phyloP scores from a whole-genome alignment of 2,888 invertebrate genomes.

The Netelia virgata region DNA sequence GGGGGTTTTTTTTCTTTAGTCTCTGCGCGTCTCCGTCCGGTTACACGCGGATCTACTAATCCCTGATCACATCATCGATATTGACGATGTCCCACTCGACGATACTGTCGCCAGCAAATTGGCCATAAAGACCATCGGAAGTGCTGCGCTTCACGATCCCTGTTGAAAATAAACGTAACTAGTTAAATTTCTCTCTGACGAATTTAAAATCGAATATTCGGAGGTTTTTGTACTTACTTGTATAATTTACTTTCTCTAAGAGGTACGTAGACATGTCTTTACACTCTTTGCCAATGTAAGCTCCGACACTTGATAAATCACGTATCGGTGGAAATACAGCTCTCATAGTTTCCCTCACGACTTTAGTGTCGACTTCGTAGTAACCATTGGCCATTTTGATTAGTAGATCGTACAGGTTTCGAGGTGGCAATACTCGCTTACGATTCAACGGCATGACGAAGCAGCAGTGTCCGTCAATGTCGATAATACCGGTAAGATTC shows the following conservation, averaged over 20 bases:
- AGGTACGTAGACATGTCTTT: slow-evolving; percentile 90
- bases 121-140: slow-evolving; percentile 88
- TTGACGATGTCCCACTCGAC: slow-evolving; percentile 91
- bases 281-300: slow-evolving; percentile 91
- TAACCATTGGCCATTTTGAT: slow-evolving; percentile 92
- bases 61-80: slow-evolving; percentile 86
- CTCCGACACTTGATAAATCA: slow-evolving; percentile 88
- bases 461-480: slow-evolving; percentile 91
- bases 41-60: slow-evolving; percentile 62
- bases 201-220: neutral
- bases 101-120: slow-evolving; percentile 91
- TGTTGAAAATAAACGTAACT: slow-evolving; percentile 53
- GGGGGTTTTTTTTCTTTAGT: slow-evolving; percentile 3
- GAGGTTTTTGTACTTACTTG: slow-evolving; percentile 86
- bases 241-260: slow-evolving; percentile 89
- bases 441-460: slow-evolving; percentile 96
- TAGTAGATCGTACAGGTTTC: slow-evolving; percentile 92
- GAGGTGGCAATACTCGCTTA: slow-evolving; percentile 91
- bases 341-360: slow-evolving; percentile 91
- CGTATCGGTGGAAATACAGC: slow-evolving; percentile 90
- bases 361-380: slow-evolving; percentile 93
- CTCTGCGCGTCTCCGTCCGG: slow-evolving; percentile 10
- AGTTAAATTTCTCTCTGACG: neutral
- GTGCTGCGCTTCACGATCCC: slow-evolving; percentile 81
- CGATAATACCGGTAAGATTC: slow-evolving; percentile 92